Base-by-base conservation (phyloP, 2,888 invertebrate species). In the Aphidius colemani region DNA sequence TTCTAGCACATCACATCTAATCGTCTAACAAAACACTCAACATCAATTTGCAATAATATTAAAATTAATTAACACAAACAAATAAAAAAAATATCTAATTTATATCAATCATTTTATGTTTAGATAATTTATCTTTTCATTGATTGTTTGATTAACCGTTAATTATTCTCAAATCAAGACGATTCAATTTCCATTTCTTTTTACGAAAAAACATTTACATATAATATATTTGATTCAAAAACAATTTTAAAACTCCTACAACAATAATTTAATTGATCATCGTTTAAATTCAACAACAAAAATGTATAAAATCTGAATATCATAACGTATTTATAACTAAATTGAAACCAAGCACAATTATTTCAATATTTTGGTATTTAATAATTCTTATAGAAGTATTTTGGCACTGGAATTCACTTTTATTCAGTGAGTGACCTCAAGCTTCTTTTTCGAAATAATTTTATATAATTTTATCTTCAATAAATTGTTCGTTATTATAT, bases 301-400 rank as follows among this genome's bases (percentile, higher is more conserved):
- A 78, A 71, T 75, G 72, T 78, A 77, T 79, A 79, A 79, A 79
- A 79, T 79, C 67, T 79, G 75, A 74, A 78, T 74, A 75, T 66
- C 64, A 68, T 78, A 78, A 77, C 77, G 72, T 62, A 65, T 61
- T 69, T 62, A 69, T 67, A 70, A 68, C 66, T 67, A 63, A 66
- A 71, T 66, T 53, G 58, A 63, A 64, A 63, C 61, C 66, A 65
- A 62, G 53, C 65, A 53, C 13, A 18, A 18, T 18, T 18, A 18
- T 18, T 0, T 18, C 2, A 18, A 18, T 18, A 18, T 18, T 18
- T 18, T 18, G 13, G 13, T 18, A 18, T 18, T 18, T 18, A 18
- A 61, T 60, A 67, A 67, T 67, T 68, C 74, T 75, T 74, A 75
- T 74, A 73, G 71, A 79, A 77, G 75, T 78, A 75, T 74, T 77